Evolutionary conservation across 1,140 invertebrate genomes (phyloP).

Genomic region (Bilobella aurantiaca): DNA sequence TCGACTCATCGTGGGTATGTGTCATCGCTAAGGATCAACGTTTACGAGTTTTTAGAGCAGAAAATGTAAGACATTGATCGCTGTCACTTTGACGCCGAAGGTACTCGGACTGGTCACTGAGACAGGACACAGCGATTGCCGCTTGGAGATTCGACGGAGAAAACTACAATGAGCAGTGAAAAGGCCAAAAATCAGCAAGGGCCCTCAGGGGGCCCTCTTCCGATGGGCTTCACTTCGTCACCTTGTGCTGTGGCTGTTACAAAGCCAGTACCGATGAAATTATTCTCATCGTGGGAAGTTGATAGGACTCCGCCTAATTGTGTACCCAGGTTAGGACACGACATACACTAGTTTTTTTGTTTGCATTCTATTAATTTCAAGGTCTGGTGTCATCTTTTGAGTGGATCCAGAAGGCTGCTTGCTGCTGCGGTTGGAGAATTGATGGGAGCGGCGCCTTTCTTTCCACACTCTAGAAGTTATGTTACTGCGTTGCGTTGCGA

Average conservation of each 20-base stretch:
- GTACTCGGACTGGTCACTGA: too few relatives aligned
- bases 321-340: slow-evolving; percentile 73
- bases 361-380: neutral
- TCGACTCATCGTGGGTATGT: too few relatives aligned
- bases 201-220: slow-evolving; percentile 5
- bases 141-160: too few relatives aligned
- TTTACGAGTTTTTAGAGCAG: too few relatives aligned
- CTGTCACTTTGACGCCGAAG: too few relatives aligned
- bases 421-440: too few relatives aligned
- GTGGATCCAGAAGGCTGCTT: neutral
- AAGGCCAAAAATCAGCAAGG: neutral
- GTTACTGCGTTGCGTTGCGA: too few relatives aligned
- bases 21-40: too few relatives aligned
- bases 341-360: neutral
- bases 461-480: too few relatives aligned
- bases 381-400: neutral
- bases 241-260: slow-evolving; percentile 17
- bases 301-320: slow-evolving; percentile 92
- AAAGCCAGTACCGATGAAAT: slow-evolving; percentile 91
- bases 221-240: neutral
- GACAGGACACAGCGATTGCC: too few relatives aligned
- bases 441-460: too few relatives aligned
- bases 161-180: neutral
- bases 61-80: too few relatives aligned
- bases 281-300: slow-evolving; percentile 95